A percentile compares a stretch with the other conserved stretches of the same genome.
phyloP scores from a whole-genome alignment of 2,113 vertebrate species.

The Pygoscelis antarcticus region DNA sequence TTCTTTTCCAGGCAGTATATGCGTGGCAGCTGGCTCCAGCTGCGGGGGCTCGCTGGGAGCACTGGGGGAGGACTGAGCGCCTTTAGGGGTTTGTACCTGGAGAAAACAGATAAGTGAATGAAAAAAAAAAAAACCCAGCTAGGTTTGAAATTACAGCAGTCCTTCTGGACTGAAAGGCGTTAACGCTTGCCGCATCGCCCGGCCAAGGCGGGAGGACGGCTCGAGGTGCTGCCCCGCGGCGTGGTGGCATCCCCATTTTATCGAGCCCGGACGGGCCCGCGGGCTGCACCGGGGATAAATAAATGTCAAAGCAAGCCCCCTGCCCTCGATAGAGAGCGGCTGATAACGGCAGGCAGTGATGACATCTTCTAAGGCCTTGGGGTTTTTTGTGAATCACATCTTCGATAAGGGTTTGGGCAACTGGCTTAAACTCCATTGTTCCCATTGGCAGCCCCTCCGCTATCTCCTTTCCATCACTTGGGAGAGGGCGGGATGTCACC shows the following conservation, averaged over 20 bases:
- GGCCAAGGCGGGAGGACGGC: neutral
- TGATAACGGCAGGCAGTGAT: neutral
- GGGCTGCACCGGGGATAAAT: neutral
- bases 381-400: neutral
- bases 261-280: neutral
- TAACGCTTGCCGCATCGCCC: accelerated
- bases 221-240: neutral
- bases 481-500: neutral
- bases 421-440: neutral
- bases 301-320: neutral
- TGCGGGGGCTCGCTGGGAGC: neutral
- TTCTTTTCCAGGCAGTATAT: neutral
- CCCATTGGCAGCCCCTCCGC: neutral
- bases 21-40: accelerated
- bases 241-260: neutral
- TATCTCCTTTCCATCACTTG: neutral
- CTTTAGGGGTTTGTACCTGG: neutral
- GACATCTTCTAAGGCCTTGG: neutral
- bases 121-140: neutral
- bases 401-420: neutral
- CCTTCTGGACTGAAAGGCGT: neutral
- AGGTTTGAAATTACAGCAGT: neutral
- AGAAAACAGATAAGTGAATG: neutral
- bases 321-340: neutral
- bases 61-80: neutral